Evolutionary conservation across 2,797 vertebrate genomes (phyloP), one percentile per base, ranked within the genome.

Genomic region (Channa striata): DNA sequence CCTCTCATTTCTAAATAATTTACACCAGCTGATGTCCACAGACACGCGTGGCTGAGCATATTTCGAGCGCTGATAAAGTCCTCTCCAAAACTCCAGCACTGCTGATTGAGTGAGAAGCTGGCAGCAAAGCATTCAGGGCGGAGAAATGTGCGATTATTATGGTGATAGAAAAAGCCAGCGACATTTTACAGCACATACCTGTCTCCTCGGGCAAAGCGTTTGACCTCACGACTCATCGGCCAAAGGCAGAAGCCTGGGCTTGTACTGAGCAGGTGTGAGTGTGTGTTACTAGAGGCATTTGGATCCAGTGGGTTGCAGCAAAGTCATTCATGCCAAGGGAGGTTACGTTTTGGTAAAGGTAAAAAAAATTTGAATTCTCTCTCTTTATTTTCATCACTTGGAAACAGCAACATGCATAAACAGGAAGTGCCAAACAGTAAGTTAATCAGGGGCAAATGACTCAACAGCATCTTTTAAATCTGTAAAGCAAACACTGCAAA

Each of bases 201-300:
- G 70, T 61, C n/a, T n/a, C 72, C 60, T 80, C 75, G 52, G 69
- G 47, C 21, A 23, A 66, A 46, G 43, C 36, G 59, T 79, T 36
- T 47, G 59, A 63, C 75, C 57, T 78, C 58, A 21, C 70, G 47
- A 50, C 46, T 70, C 67, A 49, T 33, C 1, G 0, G 54, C 37
- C 11, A 9, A 13, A 51, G 59, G 51, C 30, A 17, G 52, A 54
- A 9, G 57, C 65, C 71, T 19, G 47, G 17, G 17, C 59, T n/a
- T 11, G 10, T 10, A 10, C 42, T 3, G 60, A 69, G 78, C 61
- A 71, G 76, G 71, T 71, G 74, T 66, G 48, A 62, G 61, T 46
- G 30, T 43, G 39, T 59, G 39, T 14, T 21, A 51, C 30, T 6
- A 11, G 44, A 61, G 48, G 25, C 23, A 54, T 66, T 63, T 64